A percentile compares a stretch with the other conserved stretches of the same genome.
Evolutionary conservation across 2,113 vertebrate genomes (phyloP).

Genomic region (Calidris pygmaea): DNA sequence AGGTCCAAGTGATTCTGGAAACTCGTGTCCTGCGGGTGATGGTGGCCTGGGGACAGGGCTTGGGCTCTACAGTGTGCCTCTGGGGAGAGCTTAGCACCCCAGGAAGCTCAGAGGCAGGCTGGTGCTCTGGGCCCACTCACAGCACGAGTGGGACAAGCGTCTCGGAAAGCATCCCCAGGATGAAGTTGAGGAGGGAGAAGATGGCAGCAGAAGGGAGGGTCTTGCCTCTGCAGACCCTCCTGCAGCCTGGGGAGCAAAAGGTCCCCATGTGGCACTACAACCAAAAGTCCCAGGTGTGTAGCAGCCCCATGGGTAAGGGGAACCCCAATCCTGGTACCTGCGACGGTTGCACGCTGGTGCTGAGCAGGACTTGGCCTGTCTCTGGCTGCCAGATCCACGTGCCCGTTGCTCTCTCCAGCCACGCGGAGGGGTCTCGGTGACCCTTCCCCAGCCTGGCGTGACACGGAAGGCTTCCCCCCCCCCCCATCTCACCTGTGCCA

Average conservation of each 20-base stretch:
- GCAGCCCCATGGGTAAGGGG: background rate
- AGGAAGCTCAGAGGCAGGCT: background rate
- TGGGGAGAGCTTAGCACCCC: too few relatives aligned
- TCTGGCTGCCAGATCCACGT: fast-evolving
- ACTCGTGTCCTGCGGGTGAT: background rate
- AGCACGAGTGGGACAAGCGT: fast-evolving
- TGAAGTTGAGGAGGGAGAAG: background rate
- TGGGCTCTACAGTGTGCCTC: fast-evolving
- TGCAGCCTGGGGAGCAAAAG: background rate
- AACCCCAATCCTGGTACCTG: background rate
- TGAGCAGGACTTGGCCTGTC: fast-evolving
- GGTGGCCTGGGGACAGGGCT: background rate
- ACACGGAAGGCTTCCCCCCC: fast-evolving
- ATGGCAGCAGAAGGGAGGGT: background rate
- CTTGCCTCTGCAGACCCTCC: background rate
- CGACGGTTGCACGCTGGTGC: fast-evolving
- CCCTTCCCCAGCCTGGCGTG: background rate
- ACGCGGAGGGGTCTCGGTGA: background rate
- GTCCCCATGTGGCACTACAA: fast-evolving
- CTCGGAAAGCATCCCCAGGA: background rate
- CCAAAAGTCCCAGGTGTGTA: fast-evolving
- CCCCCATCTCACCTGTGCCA: background rate
- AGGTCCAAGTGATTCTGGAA: too few relatives aligned
- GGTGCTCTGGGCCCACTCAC: background rate
- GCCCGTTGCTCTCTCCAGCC: background rate